Percentiles rank a stretch among this genome's conserved stretches.
These are phyloP conservation scores for Clarias magur DNA, from an alignment of 2,113 vertebrate genomes.

Conservation along the genomic window DNA sequence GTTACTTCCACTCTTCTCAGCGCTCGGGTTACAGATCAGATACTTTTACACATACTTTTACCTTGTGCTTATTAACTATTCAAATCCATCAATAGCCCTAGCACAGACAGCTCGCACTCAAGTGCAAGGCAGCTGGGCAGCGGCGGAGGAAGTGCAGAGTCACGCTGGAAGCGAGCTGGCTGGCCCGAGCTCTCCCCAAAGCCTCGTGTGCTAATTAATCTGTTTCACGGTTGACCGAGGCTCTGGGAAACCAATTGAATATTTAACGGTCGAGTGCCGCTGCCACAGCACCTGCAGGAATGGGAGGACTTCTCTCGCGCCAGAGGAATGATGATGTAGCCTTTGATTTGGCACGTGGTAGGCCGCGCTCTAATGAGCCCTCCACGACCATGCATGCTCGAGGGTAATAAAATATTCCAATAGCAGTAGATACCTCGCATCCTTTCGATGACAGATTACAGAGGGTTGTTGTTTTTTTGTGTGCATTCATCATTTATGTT, in stretches of 20 bases:
- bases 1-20: background rate
- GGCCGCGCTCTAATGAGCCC: slow-evolving; percentile 11
- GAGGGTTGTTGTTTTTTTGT: background rate
- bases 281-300: slow-evolving; percentile 45
- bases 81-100: background rate
- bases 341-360: slow-evolving; percentile 36
- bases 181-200: slow-evolving; percentile 45
- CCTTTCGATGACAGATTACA: background rate
- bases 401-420: background rate
- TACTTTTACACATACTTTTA: background rate
- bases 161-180: slow-evolving; percentile 34
- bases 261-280: slow-evolving; percentile 44
- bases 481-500: background rate
- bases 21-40: background rate
- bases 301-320: background rate
- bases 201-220: slow-evolving; percentile 54
- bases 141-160: slow-evolving; percentile 45
- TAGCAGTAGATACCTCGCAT: background rate
- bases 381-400: background rate
- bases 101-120: background rate
- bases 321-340: slow-evolving; percentile 24
- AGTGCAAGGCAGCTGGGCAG: slow-evolving; percentile 22
- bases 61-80: background rate
- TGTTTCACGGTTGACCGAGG: slow-evolving; percentile 53
- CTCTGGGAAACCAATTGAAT: slow-evolving; percentile 51